These are phyloP conservation scores for Eupleurogrammus muticus DNA, from an alignment of 2,797 vertebrate species.

Conservation along the genomic window DNA sequence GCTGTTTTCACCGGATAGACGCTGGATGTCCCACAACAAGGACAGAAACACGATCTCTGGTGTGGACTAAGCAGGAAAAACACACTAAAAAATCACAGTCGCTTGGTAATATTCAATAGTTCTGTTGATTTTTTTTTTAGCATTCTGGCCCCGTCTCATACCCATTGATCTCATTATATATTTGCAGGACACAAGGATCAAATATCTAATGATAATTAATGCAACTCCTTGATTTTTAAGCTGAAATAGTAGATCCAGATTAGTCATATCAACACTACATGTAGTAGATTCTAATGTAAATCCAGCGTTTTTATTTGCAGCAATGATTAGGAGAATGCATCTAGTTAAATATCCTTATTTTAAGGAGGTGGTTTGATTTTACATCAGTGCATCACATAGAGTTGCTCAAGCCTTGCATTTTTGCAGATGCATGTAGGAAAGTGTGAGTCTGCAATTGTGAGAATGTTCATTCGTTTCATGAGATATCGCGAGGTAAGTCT, in stretches of 20 bases:
- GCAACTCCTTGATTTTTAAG: too few relatives aligned
- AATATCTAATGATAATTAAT: too few relatives aligned
- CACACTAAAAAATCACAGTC: not conserved
- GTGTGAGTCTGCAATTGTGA: not conserved
- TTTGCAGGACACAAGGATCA: too few relatives aligned
- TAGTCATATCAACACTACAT: not conserved
- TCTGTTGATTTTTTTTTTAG: too few relatives aligned
- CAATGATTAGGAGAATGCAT: not conserved
- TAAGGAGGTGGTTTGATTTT: not conserved
- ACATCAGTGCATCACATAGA: not conserved
- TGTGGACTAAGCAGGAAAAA: slow-evolving; percentile 40
- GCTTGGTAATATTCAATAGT: not conserved
- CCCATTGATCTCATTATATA: too few relatives aligned
- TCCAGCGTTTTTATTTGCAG: not conserved
- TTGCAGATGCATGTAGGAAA: not conserved
- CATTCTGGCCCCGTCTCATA: too few relatives aligned
- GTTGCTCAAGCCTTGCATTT: not conserved
- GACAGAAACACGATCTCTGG: slow-evolving; percentile 34
- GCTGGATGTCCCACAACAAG: slow-evolving; percentile 63
- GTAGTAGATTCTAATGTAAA: not conserved
- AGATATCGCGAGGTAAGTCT: too few relatives aligned
- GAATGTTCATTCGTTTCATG: too few relatives aligned
- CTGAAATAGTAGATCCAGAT: too few relatives aligned
- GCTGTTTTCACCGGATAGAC: slow-evolving; percentile 53
- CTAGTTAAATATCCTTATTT: not conserved